phyloP scores from a whole-genome alignment of 2,113 vertebrate genomes.

The Oriolus oriolus region DNA sequence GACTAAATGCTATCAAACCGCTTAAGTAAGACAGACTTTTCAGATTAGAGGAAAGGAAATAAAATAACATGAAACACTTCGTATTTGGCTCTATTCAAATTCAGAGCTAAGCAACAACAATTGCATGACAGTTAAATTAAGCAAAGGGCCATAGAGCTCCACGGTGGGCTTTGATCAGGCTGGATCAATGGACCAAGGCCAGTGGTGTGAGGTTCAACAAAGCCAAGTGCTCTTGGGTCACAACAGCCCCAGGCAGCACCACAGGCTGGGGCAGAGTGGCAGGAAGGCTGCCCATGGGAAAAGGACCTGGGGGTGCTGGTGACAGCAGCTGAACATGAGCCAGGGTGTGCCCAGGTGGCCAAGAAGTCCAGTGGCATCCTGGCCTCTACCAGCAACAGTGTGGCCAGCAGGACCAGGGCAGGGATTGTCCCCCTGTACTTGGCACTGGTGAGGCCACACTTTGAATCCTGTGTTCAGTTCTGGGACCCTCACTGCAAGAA shows the following conservation, averaged over 20 bases:
- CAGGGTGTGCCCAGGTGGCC: neutral
- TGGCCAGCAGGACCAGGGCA: neutral
- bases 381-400: neutral
- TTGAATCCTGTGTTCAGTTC: rapidly evolving
- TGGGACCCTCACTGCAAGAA: no score
- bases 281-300: neutral
- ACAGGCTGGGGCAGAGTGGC: neutral
- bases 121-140: neutral
- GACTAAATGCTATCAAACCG: neutral
- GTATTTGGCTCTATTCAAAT: neutral
- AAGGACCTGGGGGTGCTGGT: neutral
- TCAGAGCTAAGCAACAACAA: neutral
- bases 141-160: neutral
- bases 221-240: neutral
- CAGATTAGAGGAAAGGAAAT: neutral
- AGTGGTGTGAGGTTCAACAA: neutral
- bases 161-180: neutral
- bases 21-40: neutral
- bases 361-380: neutral
- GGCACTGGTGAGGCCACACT: rapidly evolving
- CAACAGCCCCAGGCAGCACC: neutral
- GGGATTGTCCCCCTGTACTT: rapidly evolving
- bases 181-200: neutral
- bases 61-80: neutral
- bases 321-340: neutral